Conservation (phyloP, 2,113 vertebrate genomes). For the Zosterops pallidus region DNA sequence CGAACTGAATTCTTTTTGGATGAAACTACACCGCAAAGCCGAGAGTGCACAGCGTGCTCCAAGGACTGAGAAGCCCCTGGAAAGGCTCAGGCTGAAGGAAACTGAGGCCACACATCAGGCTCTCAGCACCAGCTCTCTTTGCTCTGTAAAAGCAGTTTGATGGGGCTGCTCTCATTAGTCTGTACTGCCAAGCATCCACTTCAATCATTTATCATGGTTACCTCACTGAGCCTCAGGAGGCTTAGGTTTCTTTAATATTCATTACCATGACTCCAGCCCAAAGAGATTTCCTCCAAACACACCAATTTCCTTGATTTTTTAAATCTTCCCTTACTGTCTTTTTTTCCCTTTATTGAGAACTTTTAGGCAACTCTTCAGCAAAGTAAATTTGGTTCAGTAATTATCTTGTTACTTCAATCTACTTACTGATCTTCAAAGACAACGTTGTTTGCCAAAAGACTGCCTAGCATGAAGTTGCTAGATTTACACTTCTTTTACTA, state of each 20-base stretch:
- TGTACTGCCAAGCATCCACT: neutral
- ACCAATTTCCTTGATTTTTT: neutral
- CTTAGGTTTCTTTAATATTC: neutral
- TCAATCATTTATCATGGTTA: neutral
- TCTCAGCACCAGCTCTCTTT: neutral
- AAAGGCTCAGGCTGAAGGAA: neutral
- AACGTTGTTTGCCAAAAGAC: neutral
- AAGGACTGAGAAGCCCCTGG: neutral
- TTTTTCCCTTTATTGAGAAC: neutral
- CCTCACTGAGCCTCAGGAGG: neutral
- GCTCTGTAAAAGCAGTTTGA: neutral
- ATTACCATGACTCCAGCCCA: neutral
- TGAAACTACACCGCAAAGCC: neutral
- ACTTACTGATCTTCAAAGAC: neutral
- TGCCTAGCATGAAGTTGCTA: neutral
- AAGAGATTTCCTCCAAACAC: neutral
- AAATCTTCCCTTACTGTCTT: neutral
- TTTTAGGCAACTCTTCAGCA: neutral
- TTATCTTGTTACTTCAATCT: neutral
- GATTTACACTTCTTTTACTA: neutral
- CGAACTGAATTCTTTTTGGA: neutral
- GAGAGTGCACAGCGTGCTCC: neutral
- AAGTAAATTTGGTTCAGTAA: neutral
- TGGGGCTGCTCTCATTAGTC: neutral
- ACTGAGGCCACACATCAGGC: neutral